These are phyloP conservation scores for Bettongia penicillata DNA, from an alignment of 2,113 vertebrate species.

Conservation along the genomic window DNA sequence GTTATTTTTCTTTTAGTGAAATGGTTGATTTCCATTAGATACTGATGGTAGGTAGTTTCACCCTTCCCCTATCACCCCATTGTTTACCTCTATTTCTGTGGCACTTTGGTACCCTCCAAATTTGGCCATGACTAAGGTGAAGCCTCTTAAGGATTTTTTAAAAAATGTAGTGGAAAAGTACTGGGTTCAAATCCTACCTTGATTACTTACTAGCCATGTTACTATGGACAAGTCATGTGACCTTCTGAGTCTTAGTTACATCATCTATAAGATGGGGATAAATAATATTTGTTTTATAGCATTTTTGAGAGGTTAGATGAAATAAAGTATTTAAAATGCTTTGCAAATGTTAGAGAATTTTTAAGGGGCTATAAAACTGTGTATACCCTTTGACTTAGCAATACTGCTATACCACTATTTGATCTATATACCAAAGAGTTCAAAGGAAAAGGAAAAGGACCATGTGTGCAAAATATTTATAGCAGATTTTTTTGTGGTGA, in stretches of 20 bases:
- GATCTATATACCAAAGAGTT: not conserved
- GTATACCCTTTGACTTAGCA: not conserved
- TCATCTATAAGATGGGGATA: no score
- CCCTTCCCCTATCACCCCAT: not conserved
- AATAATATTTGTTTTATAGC: fast-evolving
- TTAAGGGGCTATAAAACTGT: not conserved
- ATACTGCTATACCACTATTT: not conserved
- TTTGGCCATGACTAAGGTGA: not conserved
- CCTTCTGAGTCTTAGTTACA: not conserved
- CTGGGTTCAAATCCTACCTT: fast-evolving
- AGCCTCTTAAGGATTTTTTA: not conserved
- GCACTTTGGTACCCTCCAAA: not conserved
- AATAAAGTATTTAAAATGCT: not conserved
- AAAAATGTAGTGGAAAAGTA: fast-evolving
- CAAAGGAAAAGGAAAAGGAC: not conserved
- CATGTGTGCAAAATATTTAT: not conserved
- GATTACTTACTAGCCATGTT: fast-evolving
- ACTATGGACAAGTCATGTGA: no score
- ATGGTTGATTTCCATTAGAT: not conserved
- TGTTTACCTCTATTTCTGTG: not conserved
- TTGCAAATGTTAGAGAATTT: no score
- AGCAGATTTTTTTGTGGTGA: not conserved
- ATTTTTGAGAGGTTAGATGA: no score
- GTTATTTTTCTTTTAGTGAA: not conserved
- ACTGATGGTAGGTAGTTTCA: not conserved